A percentile compares a stretch with the other conserved stretches of the same genome.
Evolutionary conservation across 2,113 vertebrate genomes (phyloP).

Genomic region (Rhynchomys soricoides): DNA sequence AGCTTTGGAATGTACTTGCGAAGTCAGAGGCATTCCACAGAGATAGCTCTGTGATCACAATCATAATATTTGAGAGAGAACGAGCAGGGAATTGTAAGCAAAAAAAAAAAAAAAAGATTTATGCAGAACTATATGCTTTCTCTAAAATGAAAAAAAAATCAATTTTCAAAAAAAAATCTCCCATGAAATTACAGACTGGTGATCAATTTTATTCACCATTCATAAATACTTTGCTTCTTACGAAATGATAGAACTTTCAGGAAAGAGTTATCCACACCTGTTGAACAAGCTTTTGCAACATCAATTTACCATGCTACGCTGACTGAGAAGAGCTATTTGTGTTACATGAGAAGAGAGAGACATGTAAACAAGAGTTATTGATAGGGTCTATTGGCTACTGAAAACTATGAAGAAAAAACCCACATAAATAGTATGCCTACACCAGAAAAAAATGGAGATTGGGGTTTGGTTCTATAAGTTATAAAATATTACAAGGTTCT

Average conservation of each 20-base stretch:
- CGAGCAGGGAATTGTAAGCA: background rate
- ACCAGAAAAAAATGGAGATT: background rate
- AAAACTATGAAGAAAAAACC: background rate
- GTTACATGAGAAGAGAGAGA: background rate
- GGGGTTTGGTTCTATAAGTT: background rate
- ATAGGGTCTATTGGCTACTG: background rate
- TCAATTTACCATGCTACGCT: background rate
- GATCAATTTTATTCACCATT: slow-evolving; percentile 26
- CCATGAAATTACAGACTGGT: background rate
- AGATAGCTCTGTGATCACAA: background rate
- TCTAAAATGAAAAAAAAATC: slow-evolving; percentile 22
- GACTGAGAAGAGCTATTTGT: background rate
- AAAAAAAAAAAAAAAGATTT: background rate
- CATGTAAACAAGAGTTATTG: background rate
- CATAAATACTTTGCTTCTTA: background rate
- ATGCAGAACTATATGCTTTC: background rate
- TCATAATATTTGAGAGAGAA: background rate
- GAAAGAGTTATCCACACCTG: background rate
- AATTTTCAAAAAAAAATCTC: slow-evolving; percentile 27
- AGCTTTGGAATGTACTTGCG: background rate
- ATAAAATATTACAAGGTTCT: background rate
- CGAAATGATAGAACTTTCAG: background rate
- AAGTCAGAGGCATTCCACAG: background rate
- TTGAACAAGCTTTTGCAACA: background rate
- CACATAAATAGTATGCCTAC: background rate